A percentile compares a stretch with the other conserved stretches of the same genome.
These are phyloP conservation scores for Tetranychus truncatus DNA, from an alignment of 2,888 invertebrate genomes.

Conservation along the genomic window DNA sequence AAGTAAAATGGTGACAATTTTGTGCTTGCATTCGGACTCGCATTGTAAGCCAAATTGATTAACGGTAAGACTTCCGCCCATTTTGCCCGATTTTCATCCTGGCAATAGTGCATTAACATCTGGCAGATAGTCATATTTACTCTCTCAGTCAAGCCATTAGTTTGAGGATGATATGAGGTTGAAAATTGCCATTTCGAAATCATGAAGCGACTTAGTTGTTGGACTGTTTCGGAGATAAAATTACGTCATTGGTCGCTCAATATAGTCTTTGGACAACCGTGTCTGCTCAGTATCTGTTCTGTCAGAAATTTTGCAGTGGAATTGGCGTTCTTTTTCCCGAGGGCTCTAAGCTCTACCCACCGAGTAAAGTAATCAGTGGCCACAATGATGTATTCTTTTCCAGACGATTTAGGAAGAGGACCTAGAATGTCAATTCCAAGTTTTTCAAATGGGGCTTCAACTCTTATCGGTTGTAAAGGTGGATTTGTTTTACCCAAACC, in stretches of 20 bases:
- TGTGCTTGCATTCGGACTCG: slow-evolving; percentile 14
- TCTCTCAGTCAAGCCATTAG: slow-evolving; percentile 11
- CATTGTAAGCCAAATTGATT: slow-evolving; percentile 16
- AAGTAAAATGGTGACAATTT: background rate
- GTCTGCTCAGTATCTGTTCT: background rate
- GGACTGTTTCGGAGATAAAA: background rate
- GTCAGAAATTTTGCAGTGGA: background rate
- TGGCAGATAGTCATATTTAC: background rate
- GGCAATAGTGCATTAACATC: slow-evolving; percentile 17
- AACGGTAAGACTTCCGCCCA: slow-evolving; percentile 16
- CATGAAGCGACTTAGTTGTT: background rate
- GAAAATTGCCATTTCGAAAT: background rate
- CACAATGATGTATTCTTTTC: background rate
- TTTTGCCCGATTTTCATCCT: slow-evolving; percentile 2
- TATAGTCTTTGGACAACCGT: slow-evolving; percentile 5
- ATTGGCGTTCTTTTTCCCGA: background rate
- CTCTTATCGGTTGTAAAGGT: no score
- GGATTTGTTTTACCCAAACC: no score
- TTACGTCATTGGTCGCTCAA: slow-evolving; percentile 8
- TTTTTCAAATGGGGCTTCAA: no score
- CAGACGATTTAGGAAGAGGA: background rate
- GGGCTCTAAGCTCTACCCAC: background rate
- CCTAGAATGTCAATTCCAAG: background rate
- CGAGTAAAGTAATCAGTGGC: background rate
- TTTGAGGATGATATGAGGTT: slow-evolving; percentile 7